Percentiles rank a stretch among this genome's conserved stretches.
These are phyloP conservation scores for Pterocles burchelli DNA, from an alignment of 2,113 vertebrate species.

Conservation along the genomic window DNA sequence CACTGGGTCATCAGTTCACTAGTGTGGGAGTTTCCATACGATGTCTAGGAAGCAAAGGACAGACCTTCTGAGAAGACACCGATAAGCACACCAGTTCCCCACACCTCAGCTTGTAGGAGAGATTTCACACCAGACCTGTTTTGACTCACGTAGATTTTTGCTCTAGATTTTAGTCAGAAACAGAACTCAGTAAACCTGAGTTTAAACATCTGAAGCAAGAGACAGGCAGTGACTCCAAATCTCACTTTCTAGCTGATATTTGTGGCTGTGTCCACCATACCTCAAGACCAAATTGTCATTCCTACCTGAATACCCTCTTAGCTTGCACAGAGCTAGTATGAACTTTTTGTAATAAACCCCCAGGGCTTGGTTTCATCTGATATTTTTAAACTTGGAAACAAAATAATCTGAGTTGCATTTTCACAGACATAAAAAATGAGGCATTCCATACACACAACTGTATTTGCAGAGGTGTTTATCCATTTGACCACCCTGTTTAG, in stretches of 20 bases:
- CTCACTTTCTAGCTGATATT: not conserved
- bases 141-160: not conserved
- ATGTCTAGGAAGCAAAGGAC: not conserved
- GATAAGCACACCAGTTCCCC: not conserved
- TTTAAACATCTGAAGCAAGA: not conserved
- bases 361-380: rapidly evolving
- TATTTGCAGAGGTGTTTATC: not conserved
- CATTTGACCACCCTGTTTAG: not conserved
- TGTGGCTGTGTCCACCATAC: not conserved
- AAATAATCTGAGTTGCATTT: not conserved
- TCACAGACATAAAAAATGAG: not conserved
- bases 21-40: not conserved
- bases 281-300: not conserved
- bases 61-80: not conserved
- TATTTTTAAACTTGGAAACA: not conserved
- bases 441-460: rapidly evolving
- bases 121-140: not conserved
- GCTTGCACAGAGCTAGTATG: no score
- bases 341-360: not conserved
- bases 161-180: not conserved
- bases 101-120: not conserved
- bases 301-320: not conserved
- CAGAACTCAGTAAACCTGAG: not conserved
- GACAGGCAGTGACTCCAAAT: not conserved
- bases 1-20: not conserved